Percentiles rank a stretch among this genome's conserved stretches.
Conservation (phyloP, 2,797 vertebrate species). For the Amblyopsis hoosieri region DNA sequence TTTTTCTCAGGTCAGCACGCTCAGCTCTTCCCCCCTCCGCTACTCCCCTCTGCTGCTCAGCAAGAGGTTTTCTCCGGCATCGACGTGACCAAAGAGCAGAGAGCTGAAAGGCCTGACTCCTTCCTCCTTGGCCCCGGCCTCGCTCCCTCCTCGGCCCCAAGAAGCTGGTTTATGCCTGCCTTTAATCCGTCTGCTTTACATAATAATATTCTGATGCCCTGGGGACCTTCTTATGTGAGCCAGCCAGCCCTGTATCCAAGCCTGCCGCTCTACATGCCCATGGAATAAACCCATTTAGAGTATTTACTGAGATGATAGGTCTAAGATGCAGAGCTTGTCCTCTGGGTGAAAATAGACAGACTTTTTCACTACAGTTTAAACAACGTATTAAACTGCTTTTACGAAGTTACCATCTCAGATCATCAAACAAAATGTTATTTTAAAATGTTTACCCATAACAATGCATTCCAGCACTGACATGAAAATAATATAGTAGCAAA, state of each 20-base stretch:
- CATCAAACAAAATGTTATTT: no score
- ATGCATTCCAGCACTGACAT: no score
- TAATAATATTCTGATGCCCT: slow-evolving; percentile 52
- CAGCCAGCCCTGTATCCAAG: slow-evolving; percentile 42
- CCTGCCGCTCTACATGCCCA: slow-evolving; percentile 43
- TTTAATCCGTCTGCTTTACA: slow-evolving; percentile 32
- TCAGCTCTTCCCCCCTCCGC: slow-evolving; percentile 6
- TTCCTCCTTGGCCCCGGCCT: slow-evolving; percentile 17
- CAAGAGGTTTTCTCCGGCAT: slow-evolving; percentile 56
- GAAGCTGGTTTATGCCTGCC: slow-evolving; percentile 50
- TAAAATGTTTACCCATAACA: no score
- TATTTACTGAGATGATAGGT: no score
- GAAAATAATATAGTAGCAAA: no score
- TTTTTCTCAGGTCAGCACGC: slow-evolving; percentile 1
- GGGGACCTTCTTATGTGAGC: slow-evolving; percentile 44
- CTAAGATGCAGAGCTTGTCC: slow-evolving; percentile 8
- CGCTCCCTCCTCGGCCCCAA: background rate
- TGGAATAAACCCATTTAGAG: no score
- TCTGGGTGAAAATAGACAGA: no score
- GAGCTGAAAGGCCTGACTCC: background rate
- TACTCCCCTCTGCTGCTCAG: slow-evolving; percentile 25
- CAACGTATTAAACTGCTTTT: no score
- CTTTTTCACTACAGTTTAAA: no score
- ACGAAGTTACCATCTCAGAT: no score
- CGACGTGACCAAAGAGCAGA: slow-evolving; percentile 18